These are phyloP conservation scores for Chelidonichthys spinosus DNA, from an alignment of 2,797 vertebrate genomes.

Conservation along the genomic window DNA sequence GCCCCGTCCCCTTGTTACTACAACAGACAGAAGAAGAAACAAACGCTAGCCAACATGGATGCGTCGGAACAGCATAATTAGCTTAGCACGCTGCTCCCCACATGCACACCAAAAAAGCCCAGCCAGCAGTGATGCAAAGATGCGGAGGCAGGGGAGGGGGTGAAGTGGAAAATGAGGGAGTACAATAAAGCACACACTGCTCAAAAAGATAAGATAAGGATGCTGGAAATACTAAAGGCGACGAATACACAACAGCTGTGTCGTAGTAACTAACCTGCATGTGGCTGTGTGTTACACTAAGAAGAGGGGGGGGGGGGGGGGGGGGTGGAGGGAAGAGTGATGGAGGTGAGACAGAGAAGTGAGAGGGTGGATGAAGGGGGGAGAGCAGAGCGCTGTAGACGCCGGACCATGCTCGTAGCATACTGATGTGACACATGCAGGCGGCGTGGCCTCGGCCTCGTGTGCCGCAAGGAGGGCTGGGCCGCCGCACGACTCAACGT, in stretches of 20 bases:
- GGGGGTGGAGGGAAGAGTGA: constrained; percentile 52
- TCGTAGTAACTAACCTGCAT: constrained; percentile 7
- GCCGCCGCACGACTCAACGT: constrained; percentile 23
- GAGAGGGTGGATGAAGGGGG: constrained; percentile 56
- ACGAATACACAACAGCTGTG: constrained; percentile 18
- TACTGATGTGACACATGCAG: constrained; percentile 80
- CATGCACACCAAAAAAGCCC: constrained; percentile 27
- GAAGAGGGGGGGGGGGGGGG: constrained; percentile 28
- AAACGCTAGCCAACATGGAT: constrained; percentile 61
- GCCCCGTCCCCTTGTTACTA: constrained; percentile 53
- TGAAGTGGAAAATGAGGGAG: constrained; percentile 3
- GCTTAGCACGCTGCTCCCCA: constrained; percentile 43
- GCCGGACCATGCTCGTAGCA: constrained; percentile 71
- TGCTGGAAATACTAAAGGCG: constrained; percentile 32
- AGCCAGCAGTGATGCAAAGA: constrained; percentile 33
- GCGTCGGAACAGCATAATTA: constrained; percentile 63
- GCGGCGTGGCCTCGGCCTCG: constrained; percentile 65
- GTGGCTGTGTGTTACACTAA: constrained; percentile 21
- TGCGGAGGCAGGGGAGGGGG: background rate
- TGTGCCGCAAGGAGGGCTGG: constrained; percentile 65
- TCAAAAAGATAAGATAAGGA: constrained; percentile 30
- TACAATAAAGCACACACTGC: constrained; percentile 21
- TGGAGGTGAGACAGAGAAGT: constrained; percentile 53
- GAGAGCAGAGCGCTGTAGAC: constrained; percentile 67
- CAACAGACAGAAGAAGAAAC: constrained; percentile 50